Percentiles rank a stretch among this genome's conserved stretches.
phyloP scores from a whole-genome alignment of 2,888 invertebrate species.

The Seira musarum region DNA sequence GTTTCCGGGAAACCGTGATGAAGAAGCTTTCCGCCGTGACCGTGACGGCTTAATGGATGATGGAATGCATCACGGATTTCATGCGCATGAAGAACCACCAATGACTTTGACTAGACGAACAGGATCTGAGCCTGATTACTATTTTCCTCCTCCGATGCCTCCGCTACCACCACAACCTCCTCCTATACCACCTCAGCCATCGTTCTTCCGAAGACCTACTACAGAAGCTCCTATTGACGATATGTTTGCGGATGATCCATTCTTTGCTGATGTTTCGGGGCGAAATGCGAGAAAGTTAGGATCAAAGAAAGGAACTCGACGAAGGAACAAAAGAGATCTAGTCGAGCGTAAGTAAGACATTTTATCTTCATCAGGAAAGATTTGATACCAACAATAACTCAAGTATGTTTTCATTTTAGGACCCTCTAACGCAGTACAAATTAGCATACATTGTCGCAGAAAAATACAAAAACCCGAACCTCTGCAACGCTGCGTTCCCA shows the following conservation, averaged over 20 bases:
- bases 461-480: conserved; percentile 36
- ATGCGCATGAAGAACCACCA: not conserved
- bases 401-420: no score
- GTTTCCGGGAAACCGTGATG: not conserved
- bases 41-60: not conserved
- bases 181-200: not conserved
- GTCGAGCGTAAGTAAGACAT: not conserved
- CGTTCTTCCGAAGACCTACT: not conserved
- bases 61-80: not conserved
- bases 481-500: conserved; percentile 28
- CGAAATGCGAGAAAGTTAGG: no score
- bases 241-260: conserved; percentile 56
- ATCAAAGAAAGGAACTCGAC: not conserved
- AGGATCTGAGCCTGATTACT: not conserved
- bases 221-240: conserved; percentile 36
- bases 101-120: not conserved
- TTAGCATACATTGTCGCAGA: conserved; percentile 52
- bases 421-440: conserved; percentile 40
- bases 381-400: no score
- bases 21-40: not conserved
- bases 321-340: not conserved
- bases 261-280: conserved; percentile 53
- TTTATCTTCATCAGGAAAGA: conserved; percentile 21
- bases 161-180: not conserved
- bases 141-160: not conserved